These are phyloP conservation scores for Odontophorus gujanensis DNA, from an alignment of 2,113 vertebrate species.

Conservation along the genomic window DNA sequence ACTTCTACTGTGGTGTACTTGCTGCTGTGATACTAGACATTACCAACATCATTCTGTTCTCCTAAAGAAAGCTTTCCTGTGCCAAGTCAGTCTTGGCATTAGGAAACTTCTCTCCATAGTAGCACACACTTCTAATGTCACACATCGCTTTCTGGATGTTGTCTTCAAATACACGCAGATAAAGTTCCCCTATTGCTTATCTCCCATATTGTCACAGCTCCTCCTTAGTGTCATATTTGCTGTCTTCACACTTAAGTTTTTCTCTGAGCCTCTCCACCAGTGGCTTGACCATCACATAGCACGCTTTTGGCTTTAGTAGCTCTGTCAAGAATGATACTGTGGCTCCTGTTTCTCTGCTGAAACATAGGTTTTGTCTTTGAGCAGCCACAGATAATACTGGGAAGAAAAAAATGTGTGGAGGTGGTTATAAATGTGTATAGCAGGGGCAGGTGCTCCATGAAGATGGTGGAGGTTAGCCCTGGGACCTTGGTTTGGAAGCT, in stretches of 20 bases:
- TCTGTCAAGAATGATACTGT: not conserved
- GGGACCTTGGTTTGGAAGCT: fast-evolving
- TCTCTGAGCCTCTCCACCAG: not conserved
- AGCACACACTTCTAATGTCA: not conserved
- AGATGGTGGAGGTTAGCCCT: not conserved
- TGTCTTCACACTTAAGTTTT: not conserved
- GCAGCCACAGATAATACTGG: not conserved
- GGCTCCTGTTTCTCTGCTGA: not conserved
- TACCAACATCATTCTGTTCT: not conserved
- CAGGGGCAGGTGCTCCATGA: not conserved
- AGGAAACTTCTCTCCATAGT: not conserved
- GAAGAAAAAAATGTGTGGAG: not conserved
- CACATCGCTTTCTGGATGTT: not conserved
- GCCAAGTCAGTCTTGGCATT: not conserved
- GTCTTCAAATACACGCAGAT: not conserved
- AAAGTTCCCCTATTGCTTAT: not conserved
- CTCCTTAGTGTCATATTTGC: not conserved
- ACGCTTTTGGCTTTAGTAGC: not conserved
- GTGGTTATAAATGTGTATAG: not conserved
- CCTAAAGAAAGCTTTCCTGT: not conserved
- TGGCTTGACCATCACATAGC: not conserved
- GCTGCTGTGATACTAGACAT: not conserved
- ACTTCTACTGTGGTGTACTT: not conserved
- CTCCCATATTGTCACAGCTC: not conserved
- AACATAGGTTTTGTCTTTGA: not conserved